Conservation (phyloP, 1,140 invertebrate genomes). For the Akabosia matsudoensis region DNA sequence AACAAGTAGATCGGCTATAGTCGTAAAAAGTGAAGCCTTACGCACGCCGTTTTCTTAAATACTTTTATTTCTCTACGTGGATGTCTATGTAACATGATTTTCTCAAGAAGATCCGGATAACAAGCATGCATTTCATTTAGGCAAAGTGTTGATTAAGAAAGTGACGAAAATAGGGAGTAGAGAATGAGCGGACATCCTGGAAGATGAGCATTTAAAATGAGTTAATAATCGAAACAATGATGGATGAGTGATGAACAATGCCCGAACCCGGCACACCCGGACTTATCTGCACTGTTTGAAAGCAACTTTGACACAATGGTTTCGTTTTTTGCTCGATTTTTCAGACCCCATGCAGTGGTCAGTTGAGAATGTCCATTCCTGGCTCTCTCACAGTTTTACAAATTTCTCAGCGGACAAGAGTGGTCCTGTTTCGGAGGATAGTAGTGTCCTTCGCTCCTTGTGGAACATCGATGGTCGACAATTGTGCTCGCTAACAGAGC, state of each 20-base stretch:
- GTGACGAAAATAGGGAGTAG: background rate
- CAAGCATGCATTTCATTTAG: background rate
- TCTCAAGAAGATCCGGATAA: background rate
- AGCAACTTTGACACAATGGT: background rate
- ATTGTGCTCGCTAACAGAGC: slow-evolving; percentile 71
- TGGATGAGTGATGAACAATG: background rate
- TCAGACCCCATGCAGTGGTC: slow-evolving; percentile 83
- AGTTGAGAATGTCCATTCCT: slow-evolving; percentile 66
- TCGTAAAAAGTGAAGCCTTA: too few relatives aligned
- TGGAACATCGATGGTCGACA: slow-evolving; percentile 69
- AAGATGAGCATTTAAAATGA: background rate
- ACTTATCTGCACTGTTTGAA: background rate
- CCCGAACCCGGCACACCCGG: background rate
- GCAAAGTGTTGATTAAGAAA: background rate
- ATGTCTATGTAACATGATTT: too few relatives aligned
- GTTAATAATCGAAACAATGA: slow-evolving; percentile 4
- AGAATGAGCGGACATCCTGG: slow-evolving; percentile 13
- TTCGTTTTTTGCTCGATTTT: slow-evolving; percentile 34
- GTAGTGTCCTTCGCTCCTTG: background rate
- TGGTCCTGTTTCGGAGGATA: slow-evolving; percentile 67
- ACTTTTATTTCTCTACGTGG: too few relatives aligned
- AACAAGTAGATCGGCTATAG: background rate
- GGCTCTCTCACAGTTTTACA: slow-evolving; percentile 40
- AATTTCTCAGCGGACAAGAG: background rate
- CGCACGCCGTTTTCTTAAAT: too few relatives aligned